phyloP scores from a whole-genome alignment of 1,140 invertebrate species.

The Ostrea denselamellosa region DNA sequence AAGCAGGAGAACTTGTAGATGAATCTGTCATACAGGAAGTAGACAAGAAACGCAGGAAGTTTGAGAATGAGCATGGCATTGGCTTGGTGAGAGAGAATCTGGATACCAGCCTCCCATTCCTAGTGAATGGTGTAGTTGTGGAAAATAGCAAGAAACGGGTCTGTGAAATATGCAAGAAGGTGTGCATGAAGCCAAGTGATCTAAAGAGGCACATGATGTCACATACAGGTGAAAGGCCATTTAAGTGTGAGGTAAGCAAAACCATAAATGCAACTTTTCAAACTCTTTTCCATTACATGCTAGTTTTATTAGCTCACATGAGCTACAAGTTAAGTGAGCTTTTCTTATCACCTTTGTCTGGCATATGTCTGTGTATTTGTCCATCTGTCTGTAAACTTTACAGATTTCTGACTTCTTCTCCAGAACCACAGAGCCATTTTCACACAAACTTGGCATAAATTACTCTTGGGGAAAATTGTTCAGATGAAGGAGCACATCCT shows the following conservation, averaged over 20 bases:
- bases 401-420: too few relatives aligned
- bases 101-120: background rate
- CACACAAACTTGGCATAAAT: too few relatives aligned
- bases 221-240: slow-evolving; percentile 76
- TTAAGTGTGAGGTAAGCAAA: slow-evolving; percentile 70
- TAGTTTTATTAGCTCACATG: too few relatives aligned
- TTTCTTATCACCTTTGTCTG: too few relatives aligned
- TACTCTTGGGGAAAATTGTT: too few relatives aligned
- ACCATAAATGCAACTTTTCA: background rate
- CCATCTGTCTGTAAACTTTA: too few relatives aligned
- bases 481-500: too few relatives aligned
- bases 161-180: slow-evolving; percentile 69
- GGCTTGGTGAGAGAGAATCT: background rate
- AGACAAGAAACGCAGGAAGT: slow-evolving; percentile 41
- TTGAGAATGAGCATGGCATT: slow-evolving; percentile 13
- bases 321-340: too few relatives aligned
- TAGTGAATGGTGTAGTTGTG: slow-evolving; percentile 9
- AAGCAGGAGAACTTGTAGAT: slow-evolving; percentile 40
- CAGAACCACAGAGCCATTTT: too few relatives aligned
- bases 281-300: too few relatives aligned
- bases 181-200: slow-evolving; percentile 73
- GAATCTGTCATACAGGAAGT: slow-evolving; percentile 3
- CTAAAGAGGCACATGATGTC: slow-evolving; percentile 77
- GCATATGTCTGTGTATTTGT: too few relatives aligned
- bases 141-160: slow-evolving; percentile 47